Conservation (phyloP, 2,888 invertebrate genomes). For the Stegophylla sp. region DNA sequence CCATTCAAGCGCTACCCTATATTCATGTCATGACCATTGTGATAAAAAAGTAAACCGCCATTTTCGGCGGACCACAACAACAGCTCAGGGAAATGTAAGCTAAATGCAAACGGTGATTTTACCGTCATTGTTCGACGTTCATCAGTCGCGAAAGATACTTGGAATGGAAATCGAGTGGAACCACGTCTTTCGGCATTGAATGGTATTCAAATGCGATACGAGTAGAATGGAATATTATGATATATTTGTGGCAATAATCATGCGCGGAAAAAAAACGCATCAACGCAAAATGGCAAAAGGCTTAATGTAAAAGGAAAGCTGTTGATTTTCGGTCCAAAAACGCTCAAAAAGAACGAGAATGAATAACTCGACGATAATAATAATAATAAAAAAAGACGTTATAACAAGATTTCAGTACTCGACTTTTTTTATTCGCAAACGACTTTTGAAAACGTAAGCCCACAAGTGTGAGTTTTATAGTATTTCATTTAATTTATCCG, state of each 20-base stretch:
- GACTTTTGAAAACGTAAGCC: too few relatives aligned
- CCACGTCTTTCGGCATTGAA: background rate
- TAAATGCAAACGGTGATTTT: background rate
- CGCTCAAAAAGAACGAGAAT: too few relatives aligned
- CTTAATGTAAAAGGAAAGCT: too few relatives aligned
- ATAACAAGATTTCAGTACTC: too few relatives aligned
- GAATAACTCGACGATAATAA: too few relatives aligned
- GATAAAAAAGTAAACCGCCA: background rate
- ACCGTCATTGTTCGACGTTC: background rate
- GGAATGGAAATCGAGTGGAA: background rate
- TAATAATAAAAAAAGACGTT: too few relatives aligned
- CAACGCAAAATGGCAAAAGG: too few relatives aligned
- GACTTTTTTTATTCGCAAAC: too few relatives aligned
- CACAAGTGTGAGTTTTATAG: too few relatives aligned
- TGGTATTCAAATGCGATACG: background rate
- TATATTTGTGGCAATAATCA: background rate
- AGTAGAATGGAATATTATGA: background rate
- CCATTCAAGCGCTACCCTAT: slow-evolving; percentile 6
- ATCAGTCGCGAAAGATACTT: background rate
- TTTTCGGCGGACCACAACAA: background rate
- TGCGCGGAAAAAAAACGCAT: background rate
- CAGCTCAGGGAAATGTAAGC: background rate
- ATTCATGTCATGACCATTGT: background rate
- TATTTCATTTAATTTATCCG: too few relatives aligned
- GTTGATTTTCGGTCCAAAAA: too few relatives aligned